A percentile compares a stretch with the other conserved stretches of the same genome.
These are phyloP conservation scores for Mantis religiosa DNA, from an alignment of 2,888 invertebrate species.

Conservation along the genomic window DNA sequence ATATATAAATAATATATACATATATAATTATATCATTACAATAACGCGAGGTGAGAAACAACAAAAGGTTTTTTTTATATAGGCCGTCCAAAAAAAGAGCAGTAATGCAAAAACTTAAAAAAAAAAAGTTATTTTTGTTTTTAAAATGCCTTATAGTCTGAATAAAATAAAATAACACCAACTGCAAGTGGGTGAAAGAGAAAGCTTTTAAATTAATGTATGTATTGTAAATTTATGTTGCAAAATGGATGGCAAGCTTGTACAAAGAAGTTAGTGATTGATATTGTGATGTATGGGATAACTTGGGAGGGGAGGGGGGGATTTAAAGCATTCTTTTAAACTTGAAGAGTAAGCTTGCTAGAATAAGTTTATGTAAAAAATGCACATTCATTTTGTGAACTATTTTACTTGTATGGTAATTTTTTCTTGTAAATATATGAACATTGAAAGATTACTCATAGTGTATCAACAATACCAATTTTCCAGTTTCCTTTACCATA, in stretches of 20 bases:
- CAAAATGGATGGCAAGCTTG: conserved; percentile 13
- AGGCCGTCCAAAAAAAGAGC: conserved; percentile 5
- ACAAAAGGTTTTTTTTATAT: conserved; percentile 11
- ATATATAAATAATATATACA: neutral
- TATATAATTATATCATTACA: neutral
- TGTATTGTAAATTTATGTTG: conserved; percentile 22
- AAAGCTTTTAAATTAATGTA: conserved; percentile 16
- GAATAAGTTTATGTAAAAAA: conserved; percentile 9
- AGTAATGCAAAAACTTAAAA: neutral
- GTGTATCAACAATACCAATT: neutral
- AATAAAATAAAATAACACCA: conserved; percentile 5
- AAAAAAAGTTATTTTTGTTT: conserved; percentile 14
- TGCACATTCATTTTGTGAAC: conserved; percentile 14
- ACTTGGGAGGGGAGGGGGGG: neutral
- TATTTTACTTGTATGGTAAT: conserved; percentile 10
- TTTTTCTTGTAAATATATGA: neutral
- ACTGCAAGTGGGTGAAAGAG: conserved; percentile 9
- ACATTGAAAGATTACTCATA: neutral
- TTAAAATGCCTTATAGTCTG: conserved; percentile 17
- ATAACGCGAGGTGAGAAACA: conserved; percentile 4
- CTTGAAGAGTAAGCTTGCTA: neutral
- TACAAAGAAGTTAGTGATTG: conserved; percentile 5
- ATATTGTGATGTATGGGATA: neutral
- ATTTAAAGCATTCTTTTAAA: neutral
- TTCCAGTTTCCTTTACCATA: neutral